Base-by-base conservation (phyloP, 2,888 invertebrate genomes). In the Mechanitis mazaeus region DNA sequence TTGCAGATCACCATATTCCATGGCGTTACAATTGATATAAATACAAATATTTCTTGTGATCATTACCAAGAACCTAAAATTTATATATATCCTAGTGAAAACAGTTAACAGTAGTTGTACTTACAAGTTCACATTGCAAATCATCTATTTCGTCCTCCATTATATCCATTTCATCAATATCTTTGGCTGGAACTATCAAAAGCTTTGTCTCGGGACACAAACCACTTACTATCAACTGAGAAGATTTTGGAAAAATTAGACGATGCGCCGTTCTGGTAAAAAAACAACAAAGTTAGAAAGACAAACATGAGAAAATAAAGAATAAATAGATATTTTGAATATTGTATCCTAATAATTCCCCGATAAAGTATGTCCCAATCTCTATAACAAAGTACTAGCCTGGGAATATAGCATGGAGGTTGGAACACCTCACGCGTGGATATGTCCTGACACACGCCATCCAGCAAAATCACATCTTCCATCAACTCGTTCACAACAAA, bases 361-460 rank as follows among this genome's bases (percentile, higher is more conserved):
- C 20, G 31, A 50, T 0, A 31, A 7, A 50, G 3, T 9, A 7
- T 7, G 4, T 50, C 50, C 5, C 9, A 9, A 50, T 28, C 3
- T 42, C 42, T 42, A 42, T 9, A 42, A 42, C 11, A 6, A 20
- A 28, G 7, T 6, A 50, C 50, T 55, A 71, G 88, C 90, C 90
- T 87, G 0, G 92, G 92, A 69, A 93, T 88, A 64, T 92, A 91
- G 57, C 87, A 82, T 0, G 93, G 93, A 0, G 92, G 93, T 55
- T 83, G 83, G 68, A 91, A 92, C n/a, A 87, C 75, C 59, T 92
- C 91, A 45, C 86, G 82, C 0, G 91, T 91, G 3, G 88, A 84
- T 68, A 85, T 80, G 63, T 93, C 92, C 64, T 87, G 87, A 20
- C 91, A 91, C 33, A 88, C 71, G 0, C 93, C 93, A 63, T 92